Conservation (phyloP, 2,113 vertebrate genomes). For the Calypte anna region DNA sequence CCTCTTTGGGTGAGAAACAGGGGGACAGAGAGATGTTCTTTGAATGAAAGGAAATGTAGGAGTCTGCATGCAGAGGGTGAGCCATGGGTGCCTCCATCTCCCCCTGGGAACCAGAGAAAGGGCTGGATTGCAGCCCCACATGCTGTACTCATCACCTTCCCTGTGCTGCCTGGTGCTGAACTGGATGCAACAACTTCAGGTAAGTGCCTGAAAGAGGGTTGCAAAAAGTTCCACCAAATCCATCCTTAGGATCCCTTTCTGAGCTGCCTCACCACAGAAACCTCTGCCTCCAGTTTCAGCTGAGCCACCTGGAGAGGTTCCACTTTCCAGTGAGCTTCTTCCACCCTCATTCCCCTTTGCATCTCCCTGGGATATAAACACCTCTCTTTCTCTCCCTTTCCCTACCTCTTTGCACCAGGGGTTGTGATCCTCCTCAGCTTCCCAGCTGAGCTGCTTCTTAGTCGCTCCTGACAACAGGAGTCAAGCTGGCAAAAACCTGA, state of each 20-base stretch:
- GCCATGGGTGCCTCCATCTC: neutral
- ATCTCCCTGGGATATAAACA: too few relatives aligned
- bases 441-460: neutral
- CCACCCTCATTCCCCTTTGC: neutral
- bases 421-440: neutral
- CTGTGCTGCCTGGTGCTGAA: neutral
- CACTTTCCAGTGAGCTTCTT: neutral
- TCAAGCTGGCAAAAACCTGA: neutral
- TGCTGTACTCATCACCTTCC: neutral
- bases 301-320: neutral
- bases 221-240: neutral
- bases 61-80: neutral
- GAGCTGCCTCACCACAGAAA: neutral
- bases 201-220: neutral
- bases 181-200: rapidly evolving
- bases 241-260: neutral
- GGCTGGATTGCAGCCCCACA: neutral
- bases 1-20: neutral
- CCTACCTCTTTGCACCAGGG: neutral
- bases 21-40: neutral
- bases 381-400: neutral
- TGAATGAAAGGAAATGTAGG: neutral
- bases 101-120: neutral
- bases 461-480: neutral
- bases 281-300: neutral